These are phyloP conservation scores for Spinibarbus caldwelli DNA, from an alignment of 2,797 vertebrate species.

Conservation along the genomic window DNA sequence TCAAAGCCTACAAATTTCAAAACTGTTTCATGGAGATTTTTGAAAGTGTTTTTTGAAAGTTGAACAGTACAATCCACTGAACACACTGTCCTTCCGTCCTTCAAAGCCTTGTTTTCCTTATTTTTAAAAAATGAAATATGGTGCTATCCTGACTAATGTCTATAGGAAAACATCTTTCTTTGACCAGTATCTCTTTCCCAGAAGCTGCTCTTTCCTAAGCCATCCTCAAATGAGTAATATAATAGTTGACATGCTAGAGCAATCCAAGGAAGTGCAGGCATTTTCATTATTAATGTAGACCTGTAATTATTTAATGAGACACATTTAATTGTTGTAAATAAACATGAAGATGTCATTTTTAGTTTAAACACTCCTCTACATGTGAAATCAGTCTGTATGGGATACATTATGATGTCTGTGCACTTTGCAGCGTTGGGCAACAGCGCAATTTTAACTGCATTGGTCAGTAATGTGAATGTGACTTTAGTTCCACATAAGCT, in stretches of 20 bases:
- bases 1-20: no score
- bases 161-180: neutral
- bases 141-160: neutral
- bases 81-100: neutral
- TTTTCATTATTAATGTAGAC: slow-evolving; percentile 63
- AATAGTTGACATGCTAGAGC: slow-evolving; percentile 38
- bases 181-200: slow-evolving; percentile 5
- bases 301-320: slow-evolving; percentile 57
- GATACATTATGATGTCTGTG: neutral
- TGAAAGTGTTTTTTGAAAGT: neutral
- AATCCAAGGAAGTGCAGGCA: slow-evolving; percentile 55
- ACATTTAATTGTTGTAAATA: slow-evolving; percentile 63
- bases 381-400: neutral
- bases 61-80: neutral
- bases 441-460: neutral
- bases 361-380: slow-evolving; percentile 13
- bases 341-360: slow-evolving; percentile 58
- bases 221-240: slow-evolving; percentile 33
- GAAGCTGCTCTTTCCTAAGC: slow-evolving; percentile 33
- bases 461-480: neutral
- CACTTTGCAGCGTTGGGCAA: neutral
- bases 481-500: neutral
- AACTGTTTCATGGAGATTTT: no score
- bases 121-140: neutral
- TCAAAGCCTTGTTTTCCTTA: neutral